Percentiles rank a stretch among this genome's conserved stretches.
Evolutionary conservation across 2,797 vertebrate species (phyloP).

Genomic region (Cyclopterus lumpus): DNA sequence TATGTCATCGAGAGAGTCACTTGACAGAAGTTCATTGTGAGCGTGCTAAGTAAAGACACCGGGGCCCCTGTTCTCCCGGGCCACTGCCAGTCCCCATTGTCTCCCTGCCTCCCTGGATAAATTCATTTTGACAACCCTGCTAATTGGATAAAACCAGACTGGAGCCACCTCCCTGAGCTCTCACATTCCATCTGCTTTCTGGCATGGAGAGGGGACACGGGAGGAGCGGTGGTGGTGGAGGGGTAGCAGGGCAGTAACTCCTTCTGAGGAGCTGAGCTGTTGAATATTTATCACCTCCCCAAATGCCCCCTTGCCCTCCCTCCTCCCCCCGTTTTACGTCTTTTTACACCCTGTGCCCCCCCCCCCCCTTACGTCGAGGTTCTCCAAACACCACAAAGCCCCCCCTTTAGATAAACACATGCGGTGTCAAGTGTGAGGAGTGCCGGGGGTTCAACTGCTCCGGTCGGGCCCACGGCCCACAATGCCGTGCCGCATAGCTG

Average conservation of each 20-base stretch:
- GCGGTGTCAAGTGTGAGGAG: constrained; percentile 99
- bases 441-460: constrained; percentile 92
- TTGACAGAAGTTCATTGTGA: constrained; percentile 83
- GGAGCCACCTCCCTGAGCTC: constrained; percentile 86
- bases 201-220: constrained; percentile 76
- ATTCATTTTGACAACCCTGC: constrained; percentile 99
- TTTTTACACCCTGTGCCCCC: constrained; percentile 84
- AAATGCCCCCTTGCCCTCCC: constrained; percentile 60
- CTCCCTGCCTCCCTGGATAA: constrained; percentile 86
- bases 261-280: constrained; percentile 79
- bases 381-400: constrained; percentile 85
- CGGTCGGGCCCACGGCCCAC: constrained; percentile 85
- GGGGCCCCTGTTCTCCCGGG: constrained; percentile 70
- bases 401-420: constrained; percentile 97
- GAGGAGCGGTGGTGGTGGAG: constrained; percentile 49
- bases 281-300: constrained; percentile 94
- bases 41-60: constrained; percentile 75
- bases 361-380: constrained; percentile 71
- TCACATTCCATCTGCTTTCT: constrained; percentile 91
- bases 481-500: constrained; percentile 94
- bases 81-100: constrained; percentile 80
- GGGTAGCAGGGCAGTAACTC: constrained; percentile 68
- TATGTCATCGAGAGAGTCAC: constrained; percentile 72
- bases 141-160: constrained; percentile 96
- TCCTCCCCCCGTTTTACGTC: constrained; percentile 75